Evolutionary conservation across 2,113 vertebrate genomes (phyloP).

Genomic region (Nerophis ophidion): DNA sequence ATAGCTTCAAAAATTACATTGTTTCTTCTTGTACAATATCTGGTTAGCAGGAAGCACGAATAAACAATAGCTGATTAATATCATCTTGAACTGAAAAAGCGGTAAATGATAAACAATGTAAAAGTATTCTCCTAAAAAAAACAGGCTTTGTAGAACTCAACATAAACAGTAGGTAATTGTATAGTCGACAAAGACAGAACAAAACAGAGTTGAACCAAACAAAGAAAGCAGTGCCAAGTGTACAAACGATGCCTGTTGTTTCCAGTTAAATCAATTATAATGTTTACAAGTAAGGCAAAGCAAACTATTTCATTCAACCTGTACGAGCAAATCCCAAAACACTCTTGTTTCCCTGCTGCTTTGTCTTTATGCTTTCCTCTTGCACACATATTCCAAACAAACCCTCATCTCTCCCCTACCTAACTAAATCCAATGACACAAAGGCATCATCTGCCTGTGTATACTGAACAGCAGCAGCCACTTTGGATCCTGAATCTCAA

Average conservation of each 20-base stretch:
- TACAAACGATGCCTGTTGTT: slow-evolving; percentile 54
- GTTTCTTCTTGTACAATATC: slow-evolving; percentile 39
- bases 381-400: slow-evolving; percentile 47
- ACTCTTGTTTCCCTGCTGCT: slow-evolving; percentile 44
- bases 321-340: slow-evolving; percentile 38
- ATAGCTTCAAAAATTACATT: slow-evolving; percentile 40
- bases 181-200: slow-evolving; percentile 39
- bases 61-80: slow-evolving; percentile 21
- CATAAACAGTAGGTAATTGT: slow-evolving; percentile 23
- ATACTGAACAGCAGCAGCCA: slow-evolving; percentile 70
- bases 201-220: slow-evolving; percentile 28
- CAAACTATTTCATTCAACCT: slow-evolving; percentile 53
- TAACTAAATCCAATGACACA: slow-evolving; percentile 61
- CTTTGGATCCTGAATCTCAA: slow-evolving; percentile 75
- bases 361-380: slow-evolving; percentile 44
- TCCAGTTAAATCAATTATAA: slow-evolving; percentile 57
- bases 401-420: slow-evolving; percentile 44
- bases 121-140: background rate
- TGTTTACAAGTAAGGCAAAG: slow-evolving; percentile 46
- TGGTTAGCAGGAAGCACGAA: slow-evolving; percentile 15
- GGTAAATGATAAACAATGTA: background rate
- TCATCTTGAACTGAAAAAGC: slow-evolving; percentile 21
- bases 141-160: slow-evolving; percentile 13
- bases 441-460: slow-evolving; percentile 68
- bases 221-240: slow-evolving; percentile 38